Percentiles rank a stretch among this genome's conserved stretches.
Conservation (phyloP, 1,140 invertebrate species). For the Drosophila burlai region DNA sequence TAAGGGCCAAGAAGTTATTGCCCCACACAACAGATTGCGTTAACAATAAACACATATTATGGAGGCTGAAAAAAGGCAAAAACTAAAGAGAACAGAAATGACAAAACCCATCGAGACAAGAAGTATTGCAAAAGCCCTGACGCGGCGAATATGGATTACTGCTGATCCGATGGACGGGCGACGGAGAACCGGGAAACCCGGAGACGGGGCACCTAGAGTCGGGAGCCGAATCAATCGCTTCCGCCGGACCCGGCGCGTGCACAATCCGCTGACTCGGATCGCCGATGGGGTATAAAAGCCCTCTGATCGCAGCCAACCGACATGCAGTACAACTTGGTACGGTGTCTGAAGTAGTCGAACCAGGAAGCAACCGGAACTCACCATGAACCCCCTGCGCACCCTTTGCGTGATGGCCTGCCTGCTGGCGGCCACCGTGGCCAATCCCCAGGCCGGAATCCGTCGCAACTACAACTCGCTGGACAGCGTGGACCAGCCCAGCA, state of each 20-base stretch:
- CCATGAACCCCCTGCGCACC: conserved; percentile 71
- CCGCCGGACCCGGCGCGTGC: conserved; percentile 54
- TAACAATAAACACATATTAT: background rate
- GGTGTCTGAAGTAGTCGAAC: conserved; percentile 46
- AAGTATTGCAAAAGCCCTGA: conserved; percentile 23
- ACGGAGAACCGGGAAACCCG: background rate
- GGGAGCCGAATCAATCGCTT: conserved; percentile 28
- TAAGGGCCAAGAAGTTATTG: conserved; percentile 17
- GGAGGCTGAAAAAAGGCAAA: conserved; percentile 8
- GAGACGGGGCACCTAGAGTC: background rate
- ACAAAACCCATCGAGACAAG: conserved; percentile 9
- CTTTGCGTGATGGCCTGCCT: conserved; percentile 68
- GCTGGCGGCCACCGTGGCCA: conserved; percentile 51
- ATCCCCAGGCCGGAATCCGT: conserved; percentile 2
- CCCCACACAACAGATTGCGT: background rate
- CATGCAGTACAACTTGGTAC: conserved; percentile 64
- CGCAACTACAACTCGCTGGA: conserved; percentile 51
- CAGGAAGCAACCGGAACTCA: conserved; percentile 22
- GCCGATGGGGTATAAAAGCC: conserved; percentile 54
- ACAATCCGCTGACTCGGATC: background rate
- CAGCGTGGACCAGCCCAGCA: conserved; percentile 62
- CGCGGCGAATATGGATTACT: background rate
- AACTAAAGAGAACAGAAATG: background rate
- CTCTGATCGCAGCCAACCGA: background rate
- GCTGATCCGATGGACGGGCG: conserved; percentile 13